Evolutionary conservation across 2,888 invertebrate species (phyloP).

Genomic region (Noctua fimbriata): DNA sequence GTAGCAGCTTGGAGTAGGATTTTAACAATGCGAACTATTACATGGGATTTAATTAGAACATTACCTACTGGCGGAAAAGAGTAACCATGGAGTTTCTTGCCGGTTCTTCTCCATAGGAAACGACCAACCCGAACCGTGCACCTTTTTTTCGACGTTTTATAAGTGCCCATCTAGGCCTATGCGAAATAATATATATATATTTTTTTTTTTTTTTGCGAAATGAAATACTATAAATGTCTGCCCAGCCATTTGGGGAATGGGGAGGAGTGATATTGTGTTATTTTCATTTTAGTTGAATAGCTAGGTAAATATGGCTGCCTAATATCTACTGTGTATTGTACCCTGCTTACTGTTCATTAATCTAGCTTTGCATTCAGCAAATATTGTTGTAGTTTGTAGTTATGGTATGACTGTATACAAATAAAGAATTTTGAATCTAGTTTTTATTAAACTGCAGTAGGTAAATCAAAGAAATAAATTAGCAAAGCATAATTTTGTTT

Average conservation of each 20-base stretch:
- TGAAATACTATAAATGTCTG: not conserved
- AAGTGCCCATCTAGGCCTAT: too few relatives aligned
- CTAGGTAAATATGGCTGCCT: not conserved
- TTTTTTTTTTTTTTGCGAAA: too few relatives aligned
- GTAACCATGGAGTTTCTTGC: too few relatives aligned
- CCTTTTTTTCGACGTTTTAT: too few relatives aligned
- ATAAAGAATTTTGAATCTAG: too few relatives aligned
- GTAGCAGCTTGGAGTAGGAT: not conserved
- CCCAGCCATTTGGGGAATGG: not conserved
- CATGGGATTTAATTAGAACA: not conserved
- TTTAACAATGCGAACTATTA: too few relatives aligned
- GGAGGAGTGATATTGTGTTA: not conserved
- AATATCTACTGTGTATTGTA: too few relatives aligned
- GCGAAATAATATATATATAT: too few relatives aligned
- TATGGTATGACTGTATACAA: not conserved
- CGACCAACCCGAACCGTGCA: too few relatives aligned
- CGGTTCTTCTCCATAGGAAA: too few relatives aligned
- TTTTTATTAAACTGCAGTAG: not conserved
- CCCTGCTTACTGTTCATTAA: too few relatives aligned
- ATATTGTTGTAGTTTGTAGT: not conserved
- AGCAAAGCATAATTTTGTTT: constrained; percentile 33
- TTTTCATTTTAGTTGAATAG: not conserved
- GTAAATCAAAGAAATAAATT: constrained; percentile 18
- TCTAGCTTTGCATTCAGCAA: not conserved
- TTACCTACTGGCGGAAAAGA: too few relatives aligned